phyloP scores from a whole-genome alignment of 2,888 invertebrate species.

The Scaptomyza parva region DNA sequence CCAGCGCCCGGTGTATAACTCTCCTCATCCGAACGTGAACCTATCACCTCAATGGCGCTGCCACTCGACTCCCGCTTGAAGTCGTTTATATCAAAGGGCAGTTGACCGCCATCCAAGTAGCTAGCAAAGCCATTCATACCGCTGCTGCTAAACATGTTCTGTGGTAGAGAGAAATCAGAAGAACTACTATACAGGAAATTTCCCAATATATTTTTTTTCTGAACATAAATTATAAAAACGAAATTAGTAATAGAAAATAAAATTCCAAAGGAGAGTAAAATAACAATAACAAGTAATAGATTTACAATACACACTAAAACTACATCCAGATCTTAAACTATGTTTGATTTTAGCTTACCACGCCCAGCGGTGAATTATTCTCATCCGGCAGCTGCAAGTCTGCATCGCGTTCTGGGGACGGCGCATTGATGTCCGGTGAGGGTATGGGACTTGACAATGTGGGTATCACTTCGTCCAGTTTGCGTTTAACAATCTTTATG shows the following conservation, averaged over 20 bases:
- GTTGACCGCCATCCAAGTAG: conserved; percentile 87
- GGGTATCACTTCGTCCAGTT: conserved; percentile 92
- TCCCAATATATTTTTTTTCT: conserved; percentile 22
- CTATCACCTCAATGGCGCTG: conserved; percentile 86
- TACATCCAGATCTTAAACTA: neutral
- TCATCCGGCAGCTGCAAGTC: conserved; percentile 91
- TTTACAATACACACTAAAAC: neutral
- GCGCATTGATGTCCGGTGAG: conserved; percentile 88
- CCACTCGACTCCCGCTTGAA: conserved; percentile 80
- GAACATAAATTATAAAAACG: conserved; percentile 7
- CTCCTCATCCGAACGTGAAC: conserved; percentile 86
- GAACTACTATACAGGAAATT: conserved; percentile 22
- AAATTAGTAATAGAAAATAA: conserved; percentile 1
- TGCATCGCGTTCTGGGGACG: conserved; percentile 93
- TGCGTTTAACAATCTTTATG: conserved; percentile 93
- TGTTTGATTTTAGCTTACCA: conserved; percentile 52
- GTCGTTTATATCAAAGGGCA: conserved; percentile 87
- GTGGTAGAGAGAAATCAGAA: conserved; percentile 13
- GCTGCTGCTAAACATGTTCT: conserved; percentile 81
- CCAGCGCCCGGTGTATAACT: conserved; percentile 84
- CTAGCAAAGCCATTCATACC: conserved; percentile 87
- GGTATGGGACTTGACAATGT: conserved; percentile 89
- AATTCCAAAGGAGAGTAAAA: neutral
- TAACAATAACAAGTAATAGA: neutral
- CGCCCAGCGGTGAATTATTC: conserved; percentile 65